Conservation (phyloP, 1,140 invertebrate species). For the Leptinotarsa undecemlineata region DNA sequence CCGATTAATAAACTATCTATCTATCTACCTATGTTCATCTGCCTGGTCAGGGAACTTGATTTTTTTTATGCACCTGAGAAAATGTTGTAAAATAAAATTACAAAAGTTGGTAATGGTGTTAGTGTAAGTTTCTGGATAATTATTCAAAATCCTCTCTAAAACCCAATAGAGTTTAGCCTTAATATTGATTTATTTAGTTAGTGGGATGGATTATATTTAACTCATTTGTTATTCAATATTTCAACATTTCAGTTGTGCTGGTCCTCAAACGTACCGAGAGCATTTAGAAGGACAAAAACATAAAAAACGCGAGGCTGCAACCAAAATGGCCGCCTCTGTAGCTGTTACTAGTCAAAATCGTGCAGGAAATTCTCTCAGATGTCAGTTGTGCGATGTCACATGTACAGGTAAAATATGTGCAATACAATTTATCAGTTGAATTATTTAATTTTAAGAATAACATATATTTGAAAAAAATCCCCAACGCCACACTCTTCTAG, state of each 20-base stretch:
- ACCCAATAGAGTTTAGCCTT: no score
- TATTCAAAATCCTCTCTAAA: no score
- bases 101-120: background rate
- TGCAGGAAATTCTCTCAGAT: conserved; percentile 75
- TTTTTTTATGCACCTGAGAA: no score
- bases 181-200: background rate
- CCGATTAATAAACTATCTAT: no score
- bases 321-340: conserved; percentile 71
- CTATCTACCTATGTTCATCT: no score
- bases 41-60: no score
- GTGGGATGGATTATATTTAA: background rate
- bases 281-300: conserved; percentile 98
- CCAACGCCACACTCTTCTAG: background rate
- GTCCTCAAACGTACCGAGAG: conserved; percentile 86
- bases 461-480: no score
- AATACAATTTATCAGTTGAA: no score
- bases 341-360: conserved; percentile 59
- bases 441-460: no score
- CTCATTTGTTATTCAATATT: background rate
- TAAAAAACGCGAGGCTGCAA: conserved; percentile 95
- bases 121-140: background rate
- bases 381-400: conserved; percentile 95
- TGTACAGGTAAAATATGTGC: conserved; percentile 68
- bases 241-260: conserved; percentile 48
- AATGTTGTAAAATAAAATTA: no score